Percentiles rank a stretch among this genome's conserved stretches.
Conservation (phyloP, 2,888 invertebrate genomes). For the Drosophila anomalata region DNA sequence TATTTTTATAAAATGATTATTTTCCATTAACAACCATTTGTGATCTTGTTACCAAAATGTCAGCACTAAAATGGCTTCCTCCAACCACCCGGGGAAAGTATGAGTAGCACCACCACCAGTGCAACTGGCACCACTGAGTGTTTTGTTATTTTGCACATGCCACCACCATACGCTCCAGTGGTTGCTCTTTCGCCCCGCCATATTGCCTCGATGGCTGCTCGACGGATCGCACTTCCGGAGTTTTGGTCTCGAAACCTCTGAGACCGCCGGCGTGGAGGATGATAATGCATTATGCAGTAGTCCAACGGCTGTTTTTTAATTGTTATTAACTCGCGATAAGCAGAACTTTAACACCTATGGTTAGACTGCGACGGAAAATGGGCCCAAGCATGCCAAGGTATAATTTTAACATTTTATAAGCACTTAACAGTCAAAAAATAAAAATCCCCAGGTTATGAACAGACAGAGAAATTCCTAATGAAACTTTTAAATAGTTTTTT, state of each 20-base stretch:
- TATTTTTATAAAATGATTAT: neutral
- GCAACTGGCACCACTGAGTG: neutral
- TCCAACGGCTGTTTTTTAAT: constrained; percentile 58
- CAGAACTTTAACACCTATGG: constrained; percentile 67
- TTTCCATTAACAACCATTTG: constrained; percentile 9
- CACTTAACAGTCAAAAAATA: constrained; percentile 62
- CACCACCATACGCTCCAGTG: constrained; percentile 52
- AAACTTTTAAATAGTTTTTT: too few relatives aligned
- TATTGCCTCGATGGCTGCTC: constrained; percentile 51
- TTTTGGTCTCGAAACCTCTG: neutral
- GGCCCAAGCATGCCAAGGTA: constrained; percentile 66
- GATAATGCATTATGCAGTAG: constrained; percentile 72
- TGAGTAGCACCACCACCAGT: constrained; percentile 6
- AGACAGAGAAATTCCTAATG: constrained; percentile 11
- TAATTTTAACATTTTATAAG: constrained; percentile 70
- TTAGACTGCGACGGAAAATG: constrained; percentile 32
- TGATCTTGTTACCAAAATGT: constrained; percentile 39
- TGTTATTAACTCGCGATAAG: constrained; percentile 61
- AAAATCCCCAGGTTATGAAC: constrained; percentile 57
- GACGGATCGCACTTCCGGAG: constrained; percentile 52
- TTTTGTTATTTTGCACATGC: constrained; percentile 33
- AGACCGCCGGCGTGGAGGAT: constrained; percentile 67
- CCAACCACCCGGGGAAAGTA: constrained; percentile 5
- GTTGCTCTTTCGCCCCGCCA: constrained; percentile 46
- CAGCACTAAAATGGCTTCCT: constrained; percentile 44